Percentiles rank a stretch among this genome's conserved stretches.
Conservation (phyloP, 2,113 vertebrate genomes). For the Crocuta crocuta region DNA sequence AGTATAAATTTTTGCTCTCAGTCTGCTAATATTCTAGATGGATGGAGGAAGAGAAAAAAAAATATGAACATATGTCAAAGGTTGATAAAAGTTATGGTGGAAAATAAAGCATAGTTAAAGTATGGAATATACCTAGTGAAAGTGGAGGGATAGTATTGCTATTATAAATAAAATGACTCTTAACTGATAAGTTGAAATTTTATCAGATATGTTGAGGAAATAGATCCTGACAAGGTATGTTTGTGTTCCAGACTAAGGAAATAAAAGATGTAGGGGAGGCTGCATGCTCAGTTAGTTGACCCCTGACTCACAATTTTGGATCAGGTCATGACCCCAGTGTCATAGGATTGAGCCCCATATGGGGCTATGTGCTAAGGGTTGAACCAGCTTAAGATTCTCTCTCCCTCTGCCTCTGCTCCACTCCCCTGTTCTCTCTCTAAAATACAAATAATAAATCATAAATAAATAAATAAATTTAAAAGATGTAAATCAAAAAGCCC, state of each 20-base stretch:
- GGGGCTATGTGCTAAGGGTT: too few relatives aligned
- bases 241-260: not conserved
- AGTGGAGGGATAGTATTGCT: not conserved
- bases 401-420: too few relatives aligned
- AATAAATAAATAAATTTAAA: not conserved
- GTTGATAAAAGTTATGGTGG: not conserved
- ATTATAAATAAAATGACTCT: not conserved
- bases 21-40: not conserved
- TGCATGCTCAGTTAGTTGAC: too few relatives aligned
- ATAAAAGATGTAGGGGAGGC: not conserved
- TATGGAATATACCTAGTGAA: not conserved
- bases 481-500: not conserved
- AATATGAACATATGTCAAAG: not conserved
- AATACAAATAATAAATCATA: too few relatives aligned
- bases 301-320: too few relatives aligned
- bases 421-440: too few relatives aligned
- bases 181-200: not conserved
- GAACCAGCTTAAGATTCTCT: too few relatives aligned
- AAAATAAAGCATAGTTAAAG: not conserved
- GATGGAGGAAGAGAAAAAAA: not conserved
- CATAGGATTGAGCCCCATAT: too few relatives aligned
- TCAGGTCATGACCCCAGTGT: too few relatives aligned
- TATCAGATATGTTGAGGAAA: not conserved
- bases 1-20: not conserved
- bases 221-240: not conserved